phyloP scores from a whole-genome alignment of 1,140 invertebrate species.

The Drosophila aff. region DNA sequence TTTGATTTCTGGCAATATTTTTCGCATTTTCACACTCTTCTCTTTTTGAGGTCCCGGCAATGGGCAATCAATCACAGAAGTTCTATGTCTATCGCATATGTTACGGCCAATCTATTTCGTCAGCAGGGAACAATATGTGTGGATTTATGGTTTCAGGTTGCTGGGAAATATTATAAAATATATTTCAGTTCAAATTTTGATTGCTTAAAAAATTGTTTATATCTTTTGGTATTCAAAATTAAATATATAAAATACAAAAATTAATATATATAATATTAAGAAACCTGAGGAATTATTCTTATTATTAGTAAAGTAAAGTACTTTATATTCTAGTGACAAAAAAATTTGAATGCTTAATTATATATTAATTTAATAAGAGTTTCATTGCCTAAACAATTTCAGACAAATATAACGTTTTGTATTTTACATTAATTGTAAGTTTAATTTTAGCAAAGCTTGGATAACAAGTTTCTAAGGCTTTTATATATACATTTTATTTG shows the following conservation, averaged over 20 bases:
- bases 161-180: neutral
- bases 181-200: neutral
- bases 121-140: neutral
- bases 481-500: neutral
- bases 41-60: slow-evolving; percentile 10
- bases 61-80: slow-evolving; percentile 63
- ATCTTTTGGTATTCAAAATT: neutral
- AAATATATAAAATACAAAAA: neutral
- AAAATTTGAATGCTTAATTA: too few species aligned
- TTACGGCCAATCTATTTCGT: slow-evolving; percentile 47
- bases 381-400: too few species aligned
- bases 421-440: too few species aligned
- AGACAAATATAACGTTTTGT: too few species aligned
- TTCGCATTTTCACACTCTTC: slow-evolving; percentile 59
- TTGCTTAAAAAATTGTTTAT: neutral
- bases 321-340: neutral
- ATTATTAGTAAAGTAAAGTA: neutral
- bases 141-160: slow-evolving; percentile 4
- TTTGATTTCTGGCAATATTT: slow-evolving; percentile 75
- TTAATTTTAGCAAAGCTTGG: neutral
- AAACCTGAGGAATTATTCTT: too few species aligned
- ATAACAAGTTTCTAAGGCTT: neutral
- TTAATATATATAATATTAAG: neutral
- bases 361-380: too few species aligned
- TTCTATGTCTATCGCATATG: slow-evolving; percentile 42